Base-by-base conservation (phyloP, 2,888 invertebrate genomes). In the Epistrophe grossulariae region DNA sequence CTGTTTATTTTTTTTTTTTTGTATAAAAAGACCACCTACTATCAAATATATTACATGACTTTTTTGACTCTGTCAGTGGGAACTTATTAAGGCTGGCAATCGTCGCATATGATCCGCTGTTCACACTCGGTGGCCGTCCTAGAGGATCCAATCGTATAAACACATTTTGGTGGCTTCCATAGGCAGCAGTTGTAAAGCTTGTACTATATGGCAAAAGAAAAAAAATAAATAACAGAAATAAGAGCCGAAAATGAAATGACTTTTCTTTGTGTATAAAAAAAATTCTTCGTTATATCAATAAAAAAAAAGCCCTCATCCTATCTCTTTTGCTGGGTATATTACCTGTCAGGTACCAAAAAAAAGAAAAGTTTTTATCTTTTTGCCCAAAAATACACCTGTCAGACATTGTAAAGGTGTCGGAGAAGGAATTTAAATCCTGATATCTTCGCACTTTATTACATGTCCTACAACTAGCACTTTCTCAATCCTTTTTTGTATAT, bases 61-160 rank as follows among this genome's bases (percentile, higher is more conserved):
- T 93, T 89, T 93, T 92, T 50, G 91, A 89, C 76, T 92, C 92
- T 71, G 90, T 94, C 88, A 94, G 93, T 35, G 96, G 95, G 89
- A 95, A 95, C 91, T 96, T 96, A 91, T 97, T 96, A 90, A 97
- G 94, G 92, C 97, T 97, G 80, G 96, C 97, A 89, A 97, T 97
- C 57, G 97, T 97, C 57, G 97, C 97, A 90, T 97, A 97, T 89
- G 96, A 97, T 88, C 96, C 97, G 78, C 96, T 96, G 89, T 94
- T 95, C 35, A 95, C 96, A 91, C 96, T 96, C 74, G 96, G 96
- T 68, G 96, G 96, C 85, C 96, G 93, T 35, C 95, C 95, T 57
- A 95, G 93, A 10, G 96, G 96, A 91, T 96, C 96, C 90, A 97
- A 93, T 68, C 96, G 94, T 45, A 97, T 95, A 88, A 97, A 95